phyloP scores from a whole-genome alignment of 2,888 invertebrate species.

The Ectemnius cavifrons region DNA sequence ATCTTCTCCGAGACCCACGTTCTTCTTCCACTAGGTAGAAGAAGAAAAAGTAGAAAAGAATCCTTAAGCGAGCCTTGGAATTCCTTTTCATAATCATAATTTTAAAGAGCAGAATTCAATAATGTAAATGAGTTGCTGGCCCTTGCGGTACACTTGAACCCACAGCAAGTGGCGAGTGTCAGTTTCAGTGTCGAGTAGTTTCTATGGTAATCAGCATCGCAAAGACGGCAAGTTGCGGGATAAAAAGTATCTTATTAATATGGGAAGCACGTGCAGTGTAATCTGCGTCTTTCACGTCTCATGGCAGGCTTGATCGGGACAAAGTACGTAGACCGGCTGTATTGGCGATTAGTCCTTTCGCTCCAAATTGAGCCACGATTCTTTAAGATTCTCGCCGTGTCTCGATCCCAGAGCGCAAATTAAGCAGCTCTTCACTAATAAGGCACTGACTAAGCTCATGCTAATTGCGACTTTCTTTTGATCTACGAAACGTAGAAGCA shows the following conservation, averaged over 20 bases:
- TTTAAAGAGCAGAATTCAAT: too few species aligned
- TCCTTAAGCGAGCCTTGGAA: too few species aligned
- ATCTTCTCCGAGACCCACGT: neutral
- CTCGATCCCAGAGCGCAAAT: too few species aligned
- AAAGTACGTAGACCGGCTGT: slow-evolving; percentile 1
- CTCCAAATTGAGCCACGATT: neutral
- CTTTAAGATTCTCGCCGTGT: too few species aligned
- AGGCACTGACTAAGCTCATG: too few species aligned
- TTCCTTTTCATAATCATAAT: too few species aligned
- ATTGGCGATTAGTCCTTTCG: slow-evolving; percentile 22
- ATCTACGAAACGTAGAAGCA: too few species aligned
- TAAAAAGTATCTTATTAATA: slow-evolving; percentile 71
- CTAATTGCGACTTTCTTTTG: too few species aligned
- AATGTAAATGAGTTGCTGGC: neutral
- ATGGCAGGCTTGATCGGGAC: slow-evolving; percentile 16
- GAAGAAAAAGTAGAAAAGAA: too few species aligned
- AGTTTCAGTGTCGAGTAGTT: slow-evolving; percentile 6
- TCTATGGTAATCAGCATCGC: slow-evolving; percentile 47
- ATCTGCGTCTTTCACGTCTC: slow-evolving; percentile 49
- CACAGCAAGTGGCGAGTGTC: neutral
- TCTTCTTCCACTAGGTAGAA: neutral
- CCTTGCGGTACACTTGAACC: neutral
- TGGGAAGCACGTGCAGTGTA: slow-evolving; percentile 63
- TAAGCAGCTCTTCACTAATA: neutral
- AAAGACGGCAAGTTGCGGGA: slow-evolving; percentile 20